Percentiles rank a stretch among this genome's conserved stretches.
Evolutionary conservation across 2,888 invertebrate genomes (phyloP).

Genomic region (Stenchaetothrips biformis): DNA sequence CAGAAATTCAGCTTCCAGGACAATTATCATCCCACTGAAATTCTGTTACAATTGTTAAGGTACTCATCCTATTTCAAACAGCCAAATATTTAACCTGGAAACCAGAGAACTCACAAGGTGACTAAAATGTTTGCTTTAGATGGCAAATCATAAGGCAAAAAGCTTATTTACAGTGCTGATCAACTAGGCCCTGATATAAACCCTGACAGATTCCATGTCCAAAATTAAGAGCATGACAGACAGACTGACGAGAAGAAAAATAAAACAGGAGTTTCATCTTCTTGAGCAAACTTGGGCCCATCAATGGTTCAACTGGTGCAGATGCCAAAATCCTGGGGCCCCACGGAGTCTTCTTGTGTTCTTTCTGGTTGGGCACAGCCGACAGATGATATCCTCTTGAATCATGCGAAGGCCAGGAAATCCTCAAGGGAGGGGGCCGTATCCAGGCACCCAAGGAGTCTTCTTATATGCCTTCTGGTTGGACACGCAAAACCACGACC

Average conservation of each 20-base stretch:
- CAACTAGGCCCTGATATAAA: slow-evolving; percentile 8
- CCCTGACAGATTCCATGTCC: background rate
- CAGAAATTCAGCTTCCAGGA: background rate
- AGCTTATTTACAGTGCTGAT: slow-evolving; percentile 18
- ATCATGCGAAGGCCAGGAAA: background rate
- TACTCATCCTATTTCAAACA: slow-evolving; percentile 13
- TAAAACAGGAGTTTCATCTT: too few species aligned
- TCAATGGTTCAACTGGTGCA: too few species aligned
- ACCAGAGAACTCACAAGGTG: background rate
- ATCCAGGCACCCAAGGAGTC: too few species aligned
- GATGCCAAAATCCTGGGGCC: too few species aligned
- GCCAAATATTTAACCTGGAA: slow-evolving; percentile 9
- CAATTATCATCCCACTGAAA: background rate
- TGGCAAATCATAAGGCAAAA: slow-evolving; percentile 5
- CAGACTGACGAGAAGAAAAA: too few species aligned
- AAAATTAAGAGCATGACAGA: slow-evolving; percentile 11
- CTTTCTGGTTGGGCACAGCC: too few species aligned
- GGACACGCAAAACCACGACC: too few species aligned
- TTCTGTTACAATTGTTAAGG: background rate
- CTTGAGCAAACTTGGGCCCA: too few species aligned
- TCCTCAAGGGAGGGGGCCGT: too few species aligned
- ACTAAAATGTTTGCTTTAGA: background rate
- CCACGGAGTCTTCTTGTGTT: too few species aligned
- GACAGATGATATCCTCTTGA: background rate
- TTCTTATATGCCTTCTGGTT: too few species aligned